A percentile compares a stretch with the other conserved stretches of the same genome.
phyloP scores from a whole-genome alignment of 2,888 invertebrate species.

The Dryocosmus kuriphilus region DNA sequence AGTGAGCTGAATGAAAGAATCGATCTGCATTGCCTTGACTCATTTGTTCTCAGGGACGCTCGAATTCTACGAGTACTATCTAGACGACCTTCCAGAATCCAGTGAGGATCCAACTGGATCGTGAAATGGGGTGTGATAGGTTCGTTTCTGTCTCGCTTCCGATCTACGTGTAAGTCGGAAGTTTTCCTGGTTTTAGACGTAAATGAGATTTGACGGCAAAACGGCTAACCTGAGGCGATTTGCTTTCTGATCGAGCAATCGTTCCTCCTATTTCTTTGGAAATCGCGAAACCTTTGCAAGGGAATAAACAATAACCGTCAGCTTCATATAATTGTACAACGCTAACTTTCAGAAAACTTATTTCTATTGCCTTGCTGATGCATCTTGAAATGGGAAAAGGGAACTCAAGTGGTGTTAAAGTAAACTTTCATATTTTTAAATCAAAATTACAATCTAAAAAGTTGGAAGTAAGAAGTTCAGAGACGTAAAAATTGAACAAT shows the following conservation, averaged over 20 bases:
- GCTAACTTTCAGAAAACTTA: background rate
- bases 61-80: background rate
- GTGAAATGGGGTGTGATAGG: slow-evolving; percentile 7
- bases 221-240: background rate
- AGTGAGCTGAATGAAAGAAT: background rate
- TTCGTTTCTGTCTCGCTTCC: slow-evolving; percentile 11
- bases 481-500: no score
- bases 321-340: background rate
- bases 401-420: no score
- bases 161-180: slow-evolving; percentile 2
- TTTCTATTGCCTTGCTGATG: background rate
- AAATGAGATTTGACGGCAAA: slow-evolving; percentile 26
- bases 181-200: slow-evolving; percentile 10
- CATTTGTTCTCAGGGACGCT: background rate
- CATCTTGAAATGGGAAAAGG: background rate
- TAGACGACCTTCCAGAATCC: slow-evolving; percentile 8
- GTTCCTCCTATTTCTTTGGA: background rate
- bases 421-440: no score
- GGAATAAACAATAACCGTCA: slow-evolving; percentile 19
- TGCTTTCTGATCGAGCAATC: background rate
- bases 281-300: background rate
- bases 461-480: no score
- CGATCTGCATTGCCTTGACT: background rate
- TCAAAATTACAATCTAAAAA: no score
- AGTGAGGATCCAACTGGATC: slow-evolving; percentile 2